Percentiles rank a stretch among this genome's conserved stretches.
Evolutionary conservation across 2,113 vertebrate species (phyloP).

Genomic region (Amblyopsis rosae): DNA sequence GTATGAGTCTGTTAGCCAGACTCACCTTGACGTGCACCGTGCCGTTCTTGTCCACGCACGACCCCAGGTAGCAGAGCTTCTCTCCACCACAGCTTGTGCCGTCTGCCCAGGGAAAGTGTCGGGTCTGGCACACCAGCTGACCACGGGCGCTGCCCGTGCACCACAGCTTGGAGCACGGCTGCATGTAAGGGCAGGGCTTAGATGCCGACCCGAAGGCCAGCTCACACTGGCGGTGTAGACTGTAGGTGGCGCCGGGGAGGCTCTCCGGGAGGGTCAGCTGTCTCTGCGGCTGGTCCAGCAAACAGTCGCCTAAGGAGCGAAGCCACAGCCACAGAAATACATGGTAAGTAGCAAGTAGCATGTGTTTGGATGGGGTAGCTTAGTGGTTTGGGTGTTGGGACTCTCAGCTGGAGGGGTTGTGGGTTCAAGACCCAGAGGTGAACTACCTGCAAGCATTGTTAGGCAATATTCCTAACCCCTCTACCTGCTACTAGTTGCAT

Average conservation of each 20-base stretch:
- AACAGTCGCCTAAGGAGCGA: slow-evolving; percentile 83
- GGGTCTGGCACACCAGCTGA: slow-evolving; percentile 93
- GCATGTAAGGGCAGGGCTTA: slow-evolving; percentile 96
- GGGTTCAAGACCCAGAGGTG: no score
- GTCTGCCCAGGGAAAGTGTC: slow-evolving; percentile 97
- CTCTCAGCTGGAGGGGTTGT: no score
- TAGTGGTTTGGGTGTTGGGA: no score
- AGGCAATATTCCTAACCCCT: no score
- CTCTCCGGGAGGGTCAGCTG: slow-evolving; percentile 83
- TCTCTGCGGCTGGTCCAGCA: slow-evolving; percentile 90
- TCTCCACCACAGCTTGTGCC: slow-evolving; percentile 87
- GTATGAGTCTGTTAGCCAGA: background rate
- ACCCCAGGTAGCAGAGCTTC: slow-evolving; percentile 84
- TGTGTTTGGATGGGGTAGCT: no score
- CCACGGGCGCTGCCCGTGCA: slow-evolving; percentile 91
- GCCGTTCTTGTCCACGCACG: slow-evolving; percentile 82
- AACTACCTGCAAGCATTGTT: no score
- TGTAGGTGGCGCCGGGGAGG: slow-evolving; percentile 86
- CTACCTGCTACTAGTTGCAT: no score
- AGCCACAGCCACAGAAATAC: background rate
- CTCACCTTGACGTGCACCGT: slow-evolving; percentile 85
- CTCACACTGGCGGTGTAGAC: slow-evolving; percentile 90
- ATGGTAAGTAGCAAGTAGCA: no score
- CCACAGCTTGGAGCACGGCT: slow-evolving; percentile 93
- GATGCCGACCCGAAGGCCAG: slow-evolving; percentile 89